Conservation (phyloP, 2,888 invertebrate genomes). For the Philopedon plagiatum region DNA sequence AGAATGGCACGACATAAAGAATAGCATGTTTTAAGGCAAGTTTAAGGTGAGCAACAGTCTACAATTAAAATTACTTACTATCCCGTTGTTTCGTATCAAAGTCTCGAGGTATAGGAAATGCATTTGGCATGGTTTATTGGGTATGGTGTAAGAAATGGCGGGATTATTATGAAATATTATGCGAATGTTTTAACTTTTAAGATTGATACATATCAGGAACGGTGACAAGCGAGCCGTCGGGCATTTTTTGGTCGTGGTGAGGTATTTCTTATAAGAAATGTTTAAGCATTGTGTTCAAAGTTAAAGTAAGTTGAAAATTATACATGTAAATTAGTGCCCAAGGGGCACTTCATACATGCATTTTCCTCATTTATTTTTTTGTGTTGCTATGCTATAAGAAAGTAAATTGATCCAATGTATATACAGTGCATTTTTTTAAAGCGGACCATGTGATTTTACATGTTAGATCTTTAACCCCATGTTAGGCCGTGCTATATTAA, state of each 20-base stretch:
- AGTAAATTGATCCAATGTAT: no score
- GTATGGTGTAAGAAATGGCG: constrained; percentile 7
- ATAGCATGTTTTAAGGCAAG: constrained; percentile 34
- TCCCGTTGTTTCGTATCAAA: constrained; percentile 12
- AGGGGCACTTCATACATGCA: no score
- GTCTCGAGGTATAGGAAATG: constrained; percentile 15
- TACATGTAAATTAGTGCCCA: not conserved
- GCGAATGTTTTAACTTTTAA: not conserved
- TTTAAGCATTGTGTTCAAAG: not conserved
- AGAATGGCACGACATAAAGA: not conserved
- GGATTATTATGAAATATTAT: constrained; percentile 11
- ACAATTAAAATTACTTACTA: constrained; percentile 25
- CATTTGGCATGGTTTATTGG: constrained; percentile 26
- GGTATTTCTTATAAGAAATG: constrained; percentile 1
- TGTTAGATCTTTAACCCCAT: no score
- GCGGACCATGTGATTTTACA: no score
- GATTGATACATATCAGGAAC: constrained; percentile 12
- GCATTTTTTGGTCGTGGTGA: not conserved
- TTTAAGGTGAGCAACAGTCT: constrained; percentile 16
- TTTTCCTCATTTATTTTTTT: no score
- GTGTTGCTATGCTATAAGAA: no score
- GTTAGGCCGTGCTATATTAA: no score
- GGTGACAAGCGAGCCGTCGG: constrained; percentile 7
- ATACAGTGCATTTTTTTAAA: no score
- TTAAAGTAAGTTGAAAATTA: constrained; percentile 9